Evolutionary conservation across 2,888 invertebrate genomes (phyloP), one percentile per base, ranked within the genome.

Genomic region (Euplexia lucipara): DNA sequence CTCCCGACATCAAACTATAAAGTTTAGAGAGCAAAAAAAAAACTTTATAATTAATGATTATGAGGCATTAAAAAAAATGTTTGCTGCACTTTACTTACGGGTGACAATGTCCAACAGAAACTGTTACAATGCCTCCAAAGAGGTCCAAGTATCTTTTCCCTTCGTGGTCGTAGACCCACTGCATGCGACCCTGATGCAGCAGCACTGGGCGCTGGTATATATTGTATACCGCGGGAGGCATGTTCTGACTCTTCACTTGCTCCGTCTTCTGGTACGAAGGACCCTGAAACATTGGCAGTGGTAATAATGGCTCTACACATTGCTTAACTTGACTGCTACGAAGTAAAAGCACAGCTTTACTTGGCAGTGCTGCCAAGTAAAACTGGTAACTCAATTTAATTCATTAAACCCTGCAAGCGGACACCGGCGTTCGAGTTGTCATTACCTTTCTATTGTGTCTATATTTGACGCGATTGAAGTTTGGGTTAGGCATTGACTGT

Each of bases 71-170:
- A 34, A 18, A 7, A 2, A 34, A 14, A 0, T 14, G 22, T 39
- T 26, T 26, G 26, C 5, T 41, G 14, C n/a, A n/a, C 5, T 42
- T 44, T 37, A 96, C 98, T 97, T 96, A 99, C 98, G 99, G 99
- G 95, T 99, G 99, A 88, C 98, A 99, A 90, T 99, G 99, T 22
- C 99, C 99, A 2, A 99, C 99, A 58, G 99, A 99, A 41, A 99
- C 98, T 0, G 99, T 99, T 16, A 99, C 99, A 81, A 99, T 99
- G 8, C 99, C 99, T 6, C 97, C 99, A 88, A 99, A 98, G 95
- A 99, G 97, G 90, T 99, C 99, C 75, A 99, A 95, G 91, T 99
- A 99, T 82, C 98, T 96, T 74, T 96, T 97, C 4, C 99, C 99
- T 58, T 96, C 96, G 75, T 97, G 96, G 90, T 99, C 99, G 91